Evolutionary conservation across 2,113 vertebrate species (phyloP).

Genomic region (Rhinogobius similis): DNA sequence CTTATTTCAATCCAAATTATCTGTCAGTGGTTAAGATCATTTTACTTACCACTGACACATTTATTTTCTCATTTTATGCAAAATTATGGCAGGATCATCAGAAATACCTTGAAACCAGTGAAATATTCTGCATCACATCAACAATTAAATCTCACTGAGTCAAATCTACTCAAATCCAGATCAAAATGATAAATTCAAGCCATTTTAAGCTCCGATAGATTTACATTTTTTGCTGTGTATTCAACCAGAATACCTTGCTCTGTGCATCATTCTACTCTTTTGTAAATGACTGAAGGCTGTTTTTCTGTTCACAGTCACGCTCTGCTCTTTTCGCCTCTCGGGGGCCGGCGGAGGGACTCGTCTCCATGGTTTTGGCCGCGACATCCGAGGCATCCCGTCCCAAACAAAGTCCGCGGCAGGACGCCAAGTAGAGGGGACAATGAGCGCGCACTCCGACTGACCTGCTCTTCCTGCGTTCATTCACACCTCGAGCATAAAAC

Average conservation of each 20-base stretch:
- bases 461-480: slow-evolving; percentile 20
- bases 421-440: slow-evolving; percentile 25
- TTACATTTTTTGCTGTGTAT: no score
- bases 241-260: not conserved
- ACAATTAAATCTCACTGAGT: no score
- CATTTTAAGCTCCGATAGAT: no score
- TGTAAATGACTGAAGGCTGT: not conserved
- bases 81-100: no score
- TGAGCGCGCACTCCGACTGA: not conserved
- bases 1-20: no score
- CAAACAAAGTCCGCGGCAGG: slow-evolving; percentile 35
- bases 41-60: no score
- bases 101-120: no score
- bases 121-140: no score
- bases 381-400: slow-evolving; percentile 22
- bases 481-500: slow-evolving; percentile 29
- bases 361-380: slow-evolving; percentile 25
- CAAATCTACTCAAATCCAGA: no score
- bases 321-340: not conserved
- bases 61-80: no score
- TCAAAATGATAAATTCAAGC: no score
- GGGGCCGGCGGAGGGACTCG: not conserved
- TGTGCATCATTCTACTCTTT: not conserved
- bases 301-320: not conserved
- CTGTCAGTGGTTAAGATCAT: no score